Evolutionary conservation across 1,140 invertebrate species (phyloP), one percentile per base, ranked within the genome.

Genomic region (Argopecten irradians): DNA sequence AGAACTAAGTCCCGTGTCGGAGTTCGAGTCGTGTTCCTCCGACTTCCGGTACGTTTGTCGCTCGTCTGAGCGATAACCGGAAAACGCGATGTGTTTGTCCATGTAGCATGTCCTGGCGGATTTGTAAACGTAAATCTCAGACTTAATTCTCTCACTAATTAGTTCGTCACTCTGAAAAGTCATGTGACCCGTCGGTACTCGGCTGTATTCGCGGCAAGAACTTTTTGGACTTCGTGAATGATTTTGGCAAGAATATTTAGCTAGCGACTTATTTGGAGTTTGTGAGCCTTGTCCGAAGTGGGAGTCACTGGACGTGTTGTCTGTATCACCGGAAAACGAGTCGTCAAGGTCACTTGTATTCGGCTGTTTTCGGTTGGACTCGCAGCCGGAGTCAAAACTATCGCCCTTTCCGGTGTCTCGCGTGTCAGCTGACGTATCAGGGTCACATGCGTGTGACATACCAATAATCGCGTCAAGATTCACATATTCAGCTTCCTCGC

Each of bases 1-100:
- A 0, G 96, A 96, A 91, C 96, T 96, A 5, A 96, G 94, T 0
- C 96, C 96, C 0, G 96, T 96, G 91, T 96, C 96, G 0, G 96
- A 96, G 91, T 96, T 96, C n/a, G 96, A 96, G 91, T 96, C 96
- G 36, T 94, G 95, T 84, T 96, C 96, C 85, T 94, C 93, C 16
- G 90, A 88, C 89, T 91, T 90, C 93, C 97, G 96, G 55, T 96
- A 96, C 88, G 97, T 96, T 34, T 97, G 94, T 89, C 97, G 96
- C 87, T 96, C 96, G 87, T 97, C 96, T 22, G 89, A 85, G 19
- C 82, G 34, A 86, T 87, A 90, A 35, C 83, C 34, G 22, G 83
- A 84, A 33, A 41, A 36, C 19, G 39, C 34, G 0, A 32, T n/a
- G n/a, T 89, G 86, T 32, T 83, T 86, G 39, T 92, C 89, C 82